Percentiles rank a stretch among this genome's conserved stretches.
Evolutionary conservation across 2,113 vertebrate species (phyloP).

Genomic region (Oryzias celebensis): DNA sequence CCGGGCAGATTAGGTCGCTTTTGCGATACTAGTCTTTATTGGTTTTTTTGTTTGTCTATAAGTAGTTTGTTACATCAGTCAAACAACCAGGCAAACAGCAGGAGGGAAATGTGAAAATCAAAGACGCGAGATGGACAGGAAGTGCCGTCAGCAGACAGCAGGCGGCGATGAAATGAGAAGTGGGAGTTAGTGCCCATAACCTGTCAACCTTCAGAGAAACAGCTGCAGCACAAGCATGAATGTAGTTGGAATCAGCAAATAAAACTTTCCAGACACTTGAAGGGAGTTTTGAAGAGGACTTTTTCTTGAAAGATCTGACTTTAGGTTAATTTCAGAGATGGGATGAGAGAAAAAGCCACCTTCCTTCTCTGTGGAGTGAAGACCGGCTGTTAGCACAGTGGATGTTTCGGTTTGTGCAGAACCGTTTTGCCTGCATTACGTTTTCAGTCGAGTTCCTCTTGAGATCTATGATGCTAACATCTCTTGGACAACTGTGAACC

Average conservation of each 20-base stretch:
- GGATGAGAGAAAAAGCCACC: conserved; percentile 68
- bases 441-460: conserved; percentile 43
- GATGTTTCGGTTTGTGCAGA: conserved; percentile 57
- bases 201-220: conserved; percentile 44
- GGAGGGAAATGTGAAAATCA: too few species aligned
- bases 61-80: not conserved
- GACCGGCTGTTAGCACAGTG: conserved; percentile 70
- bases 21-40: not conserved
- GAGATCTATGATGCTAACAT: conserved; percentile 65
- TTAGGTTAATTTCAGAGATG: conserved; percentile 18
- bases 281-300: conserved; percentile 32
- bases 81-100: conserved; percentile 2
- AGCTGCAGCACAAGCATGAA: conserved; percentile 67
- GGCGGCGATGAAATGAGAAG: conserved; percentile 11
- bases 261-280: conserved; percentile 21
- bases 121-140: conserved; percentile 6
- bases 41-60: conserved; percentile 2
- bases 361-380: conserved; percentile 78
- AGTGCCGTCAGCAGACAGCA: conserved; percentile 7
- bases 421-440: conserved; percentile 51
- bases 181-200: conserved; percentile 62
- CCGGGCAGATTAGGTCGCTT: not conserved
- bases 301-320: conserved; percentile 20
- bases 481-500: conserved; percentile 66
- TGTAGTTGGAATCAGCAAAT: conserved; percentile 52